A percentile compares a stretch with the other conserved stretches of the same genome.
Conservation (phyloP, 1,140 invertebrate species). For the Eufriesea mexicana region DNA sequence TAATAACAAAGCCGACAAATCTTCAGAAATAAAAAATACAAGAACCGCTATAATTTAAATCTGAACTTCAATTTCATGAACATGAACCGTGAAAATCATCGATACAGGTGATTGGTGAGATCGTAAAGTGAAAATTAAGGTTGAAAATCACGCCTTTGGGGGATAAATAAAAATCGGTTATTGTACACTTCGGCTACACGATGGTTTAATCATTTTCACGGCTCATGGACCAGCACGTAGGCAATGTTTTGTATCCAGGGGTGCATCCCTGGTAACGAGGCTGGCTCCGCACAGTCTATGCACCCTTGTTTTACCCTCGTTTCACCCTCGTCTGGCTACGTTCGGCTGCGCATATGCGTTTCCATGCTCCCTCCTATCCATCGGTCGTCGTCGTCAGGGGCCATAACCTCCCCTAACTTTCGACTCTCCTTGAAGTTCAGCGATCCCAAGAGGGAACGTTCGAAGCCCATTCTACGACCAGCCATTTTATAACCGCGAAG, state of each 20-base stretch:
- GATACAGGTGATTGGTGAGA: background rate
- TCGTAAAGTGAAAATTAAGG: background rate
- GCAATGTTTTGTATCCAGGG: slow-evolving; percentile 27
- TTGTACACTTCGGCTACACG: background rate
- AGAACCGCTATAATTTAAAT: too few relatives aligned
- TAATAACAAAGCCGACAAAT: too few relatives aligned
- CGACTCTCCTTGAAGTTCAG: slow-evolving; percentile 21
- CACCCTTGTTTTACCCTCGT: slow-evolving; percentile 41
- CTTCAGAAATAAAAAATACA: too few relatives aligned
- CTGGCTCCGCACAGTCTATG: slow-evolving; percentile 24
- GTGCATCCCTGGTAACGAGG: slow-evolving; percentile 53
- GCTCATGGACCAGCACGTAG: slow-evolving; percentile 6
- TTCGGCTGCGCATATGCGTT: slow-evolving; percentile 21
- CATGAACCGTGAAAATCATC: too few relatives aligned
- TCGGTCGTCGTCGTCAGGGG: slow-evolving; percentile 13
- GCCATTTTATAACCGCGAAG: background rate
- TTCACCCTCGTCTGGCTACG: slow-evolving; percentile 44
- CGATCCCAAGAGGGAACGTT: slow-evolving; percentile 31
- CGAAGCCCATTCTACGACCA: background rate
- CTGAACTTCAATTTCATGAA: too few relatives aligned
- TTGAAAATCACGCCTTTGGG: background rate
- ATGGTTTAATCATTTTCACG: slow-evolving; percentile 30
- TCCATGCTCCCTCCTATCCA: slow-evolving; percentile 15
- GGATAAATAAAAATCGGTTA: background rate
- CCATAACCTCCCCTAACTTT: slow-evolving; percentile 41